These are phyloP conservation scores for Neopipo cinnamomea DNA, from an alignment of 2,113 vertebrate species.

Conservation along the genomic window DNA sequence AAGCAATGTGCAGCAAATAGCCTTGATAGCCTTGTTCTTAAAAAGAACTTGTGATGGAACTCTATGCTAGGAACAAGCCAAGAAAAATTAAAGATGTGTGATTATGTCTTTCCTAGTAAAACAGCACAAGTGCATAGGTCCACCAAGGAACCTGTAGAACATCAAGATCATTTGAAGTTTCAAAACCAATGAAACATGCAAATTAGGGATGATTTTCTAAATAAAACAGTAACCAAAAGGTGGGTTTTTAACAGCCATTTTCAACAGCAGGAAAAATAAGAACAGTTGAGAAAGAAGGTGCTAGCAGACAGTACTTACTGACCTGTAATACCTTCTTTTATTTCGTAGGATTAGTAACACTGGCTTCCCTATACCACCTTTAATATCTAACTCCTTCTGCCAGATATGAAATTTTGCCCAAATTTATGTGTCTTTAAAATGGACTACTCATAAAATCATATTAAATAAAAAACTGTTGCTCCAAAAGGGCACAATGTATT, in stretches of 20 bases:
- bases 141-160: background rate
- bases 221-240: background rate
- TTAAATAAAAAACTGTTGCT: background rate
- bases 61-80: background rate
- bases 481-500: background rate
- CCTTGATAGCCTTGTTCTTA: background rate
- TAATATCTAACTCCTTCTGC: background rate
- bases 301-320: background rate
- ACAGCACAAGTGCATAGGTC: background rate
- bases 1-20: background rate
- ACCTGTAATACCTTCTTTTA: background rate
- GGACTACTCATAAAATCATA: background rate
- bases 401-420: background rate
- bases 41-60: background rate
- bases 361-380: background rate
- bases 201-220: background rate
- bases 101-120: background rate
- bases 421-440: background rate
- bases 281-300: background rate
- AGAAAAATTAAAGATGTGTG: background rate
- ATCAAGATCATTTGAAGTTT: background rate
- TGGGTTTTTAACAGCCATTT: background rate
- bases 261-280: background rate
- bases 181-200: background rate
- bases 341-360: background rate